Base-by-base conservation (phyloP, 2,888 invertebrate genomes). In the Cataglyphis altisquamis region DNA sequence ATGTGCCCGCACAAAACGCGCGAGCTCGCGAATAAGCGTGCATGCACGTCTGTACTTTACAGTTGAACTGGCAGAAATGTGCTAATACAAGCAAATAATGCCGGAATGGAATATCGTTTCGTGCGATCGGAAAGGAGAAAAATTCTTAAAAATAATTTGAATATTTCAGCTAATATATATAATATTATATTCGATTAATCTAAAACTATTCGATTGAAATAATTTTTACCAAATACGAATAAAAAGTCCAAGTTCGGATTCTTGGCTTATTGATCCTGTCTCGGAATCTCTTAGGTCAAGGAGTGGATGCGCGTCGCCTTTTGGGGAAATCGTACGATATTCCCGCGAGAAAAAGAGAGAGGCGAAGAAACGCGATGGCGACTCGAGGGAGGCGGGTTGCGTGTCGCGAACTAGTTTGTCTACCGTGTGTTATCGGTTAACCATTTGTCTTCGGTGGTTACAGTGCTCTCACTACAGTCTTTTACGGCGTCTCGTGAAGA, bases 361-460 rank as follows among this genome's bases (percentile, higher is more conserved):
- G n/a, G 62, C 52, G 70, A 75, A 84, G 77, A 84, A 72, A 48
- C 39, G 52, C 39, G 52, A 67, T 52, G 41, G 45, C 48, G 78
- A 72, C 78, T 72, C 60, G 60, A 72, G 78, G 48, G 82, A 80
- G 55, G 64, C 25, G 52, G 82, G 77, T 90, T 90, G 91, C 91
- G 82, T 91, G 91, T 84, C 85, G 85, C 82, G 84, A 84, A 87
- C 89, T 89, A 90, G 87, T 91, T 91, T 91, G 90, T 91, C 91
- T 87, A 86, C 81, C 88, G 77, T 82, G 87, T 82, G 75, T 91
- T 92, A 92, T 92, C 91, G 92, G 91, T 90, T 91, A 92, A 89
- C 91, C 91, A 92, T 92, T 88, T 89, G 90, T 93, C 92, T 92
- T 92, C 86, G 85, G 75, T 52, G 52, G 77, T 64, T 74, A 62